Conservation (phyloP, 2,797 vertebrate genomes). For the Cossypha niveicapilla region DNA sequence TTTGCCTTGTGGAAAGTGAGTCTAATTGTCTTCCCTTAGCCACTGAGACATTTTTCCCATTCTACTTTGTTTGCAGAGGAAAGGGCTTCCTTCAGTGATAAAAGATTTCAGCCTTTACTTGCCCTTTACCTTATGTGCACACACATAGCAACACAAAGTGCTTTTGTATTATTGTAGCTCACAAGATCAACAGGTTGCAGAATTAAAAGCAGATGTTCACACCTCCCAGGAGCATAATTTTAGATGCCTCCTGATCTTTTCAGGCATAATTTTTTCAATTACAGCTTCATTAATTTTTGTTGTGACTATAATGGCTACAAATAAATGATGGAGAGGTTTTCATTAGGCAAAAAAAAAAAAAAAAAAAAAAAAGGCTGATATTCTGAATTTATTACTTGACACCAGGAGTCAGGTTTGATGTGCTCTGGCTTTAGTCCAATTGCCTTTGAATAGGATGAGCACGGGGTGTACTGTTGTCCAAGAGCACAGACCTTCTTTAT, state of each 20-base stretch:
- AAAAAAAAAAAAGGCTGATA: neutral
- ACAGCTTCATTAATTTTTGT: conserved; percentile 1
- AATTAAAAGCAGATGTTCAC: conserved; percentile 24
- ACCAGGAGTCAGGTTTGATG: neutral
- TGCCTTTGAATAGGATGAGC: neutral
- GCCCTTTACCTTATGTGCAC: neutral
- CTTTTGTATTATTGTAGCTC: neutral
- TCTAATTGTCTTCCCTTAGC: neutral
- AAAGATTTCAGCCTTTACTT: neutral
- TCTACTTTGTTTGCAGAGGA: neutral
- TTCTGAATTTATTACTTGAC: neutral
- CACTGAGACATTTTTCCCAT: neutral
- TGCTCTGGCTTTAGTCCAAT: neutral
- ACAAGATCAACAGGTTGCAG: neutral
- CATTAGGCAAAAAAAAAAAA: neutral
- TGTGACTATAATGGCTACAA: neutral
- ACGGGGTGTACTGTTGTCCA: neutral
- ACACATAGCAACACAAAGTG: neutral
- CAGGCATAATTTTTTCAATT: conserved; percentile 1
- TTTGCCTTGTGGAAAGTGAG: neutral
- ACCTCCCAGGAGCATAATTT: conserved; percentile 2
- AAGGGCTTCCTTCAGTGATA: neutral
- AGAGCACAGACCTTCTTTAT: neutral
- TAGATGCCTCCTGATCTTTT: neutral
- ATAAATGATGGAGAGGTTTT: neutral